These are phyloP conservation scores for Amphimedon queenslandica DNA, from an alignment of 37 sponge, comb jelly and placozoan genomes.

Conservation along the genomic window DNA sequence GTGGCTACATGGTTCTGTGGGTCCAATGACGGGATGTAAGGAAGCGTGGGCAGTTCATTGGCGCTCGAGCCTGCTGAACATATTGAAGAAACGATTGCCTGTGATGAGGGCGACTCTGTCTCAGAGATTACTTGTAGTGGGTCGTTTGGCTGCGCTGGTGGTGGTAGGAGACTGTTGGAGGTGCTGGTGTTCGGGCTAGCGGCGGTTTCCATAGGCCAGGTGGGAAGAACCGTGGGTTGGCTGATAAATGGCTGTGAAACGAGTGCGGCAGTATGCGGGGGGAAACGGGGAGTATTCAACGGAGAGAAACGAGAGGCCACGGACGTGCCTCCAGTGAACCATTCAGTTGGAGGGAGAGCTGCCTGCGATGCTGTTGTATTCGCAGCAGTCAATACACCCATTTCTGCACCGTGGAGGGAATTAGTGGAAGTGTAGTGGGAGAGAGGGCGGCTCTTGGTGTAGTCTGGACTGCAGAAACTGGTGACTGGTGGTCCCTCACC, in stretches of 20 bases:
- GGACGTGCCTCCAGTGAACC: not conserved
- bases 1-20: not conserved
- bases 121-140: not conserved
- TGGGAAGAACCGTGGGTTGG: constrained; percentile 6
- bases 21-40: not conserved
- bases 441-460: not conserved
- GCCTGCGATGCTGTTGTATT: not conserved
- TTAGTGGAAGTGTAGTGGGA: not conserved
- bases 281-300: not conserved
- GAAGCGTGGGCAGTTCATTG: constrained; percentile 9
- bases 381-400: not conserved
- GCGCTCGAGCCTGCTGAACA: not conserved
- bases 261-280: not conserved
- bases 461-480: not conserved
- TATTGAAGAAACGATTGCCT: not conserved
- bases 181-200: not conserved
- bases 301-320: not conserved
- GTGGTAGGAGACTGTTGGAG: constrained; percentile 3
- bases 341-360: not conserved
- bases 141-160: not conserved
- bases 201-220: not conserved
- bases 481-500: too few species aligned
- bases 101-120: not conserved
- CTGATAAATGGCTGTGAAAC: not conserved
- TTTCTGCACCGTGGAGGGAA: not conserved